A percentile compares a stretch with the other conserved stretches of the same genome.
Evolutionary conservation across 2,888 invertebrate species (phyloP).

Genomic region (Philereme vetulata): DNA sequence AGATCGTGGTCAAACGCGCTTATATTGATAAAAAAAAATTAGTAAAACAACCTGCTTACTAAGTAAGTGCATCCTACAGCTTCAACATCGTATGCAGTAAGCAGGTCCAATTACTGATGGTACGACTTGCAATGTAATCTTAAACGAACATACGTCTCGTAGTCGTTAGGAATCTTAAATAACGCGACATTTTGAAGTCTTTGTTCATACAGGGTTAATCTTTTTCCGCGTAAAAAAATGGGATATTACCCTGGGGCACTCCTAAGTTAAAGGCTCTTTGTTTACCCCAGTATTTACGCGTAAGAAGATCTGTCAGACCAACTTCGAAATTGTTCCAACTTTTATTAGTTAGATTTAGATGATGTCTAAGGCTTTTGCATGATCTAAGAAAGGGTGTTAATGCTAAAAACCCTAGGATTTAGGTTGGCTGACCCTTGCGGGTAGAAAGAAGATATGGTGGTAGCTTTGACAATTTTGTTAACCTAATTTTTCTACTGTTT

Average conservation of each 20-base stretch:
- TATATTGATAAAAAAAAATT: no score
- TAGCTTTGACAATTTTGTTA: no score
- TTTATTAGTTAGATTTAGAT: not conserved
- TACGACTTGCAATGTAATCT: slow-evolving; percentile 6
- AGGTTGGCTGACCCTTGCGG: no score
- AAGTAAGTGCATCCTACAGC: not conserved
- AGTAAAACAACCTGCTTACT: not conserved
- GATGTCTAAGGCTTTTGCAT: not conserved
- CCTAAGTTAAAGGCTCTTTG: slow-evolving; percentile 11
- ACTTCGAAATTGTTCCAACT: not conserved
- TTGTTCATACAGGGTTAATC: slow-evolving; percentile 2
- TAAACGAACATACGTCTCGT: not conserved
- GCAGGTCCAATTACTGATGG: slow-evolving; percentile 5
- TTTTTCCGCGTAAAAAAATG: slow-evolving; percentile 1
- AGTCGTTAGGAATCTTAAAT: not conserved
- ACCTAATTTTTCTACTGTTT: no score
- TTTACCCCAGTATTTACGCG: slow-evolving; percentile 17
- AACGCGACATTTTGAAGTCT: slow-evolving; percentile 4
- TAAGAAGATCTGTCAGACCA: not conserved
- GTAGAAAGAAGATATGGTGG: no score
- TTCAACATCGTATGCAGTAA: slow-evolving; percentile 1
- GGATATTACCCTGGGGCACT: slow-evolving; percentile 9
- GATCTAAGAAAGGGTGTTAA: not conserved
- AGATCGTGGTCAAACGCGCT: no score
- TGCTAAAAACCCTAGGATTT: no score